Percentiles rank a stretch among this genome's conserved stretches.
These are phyloP conservation scores for Diacarnus erythraeanus DNA, from an alignment of 37 sponge, comb jelly and placozoan species.

Conservation along the genomic window DNA sequence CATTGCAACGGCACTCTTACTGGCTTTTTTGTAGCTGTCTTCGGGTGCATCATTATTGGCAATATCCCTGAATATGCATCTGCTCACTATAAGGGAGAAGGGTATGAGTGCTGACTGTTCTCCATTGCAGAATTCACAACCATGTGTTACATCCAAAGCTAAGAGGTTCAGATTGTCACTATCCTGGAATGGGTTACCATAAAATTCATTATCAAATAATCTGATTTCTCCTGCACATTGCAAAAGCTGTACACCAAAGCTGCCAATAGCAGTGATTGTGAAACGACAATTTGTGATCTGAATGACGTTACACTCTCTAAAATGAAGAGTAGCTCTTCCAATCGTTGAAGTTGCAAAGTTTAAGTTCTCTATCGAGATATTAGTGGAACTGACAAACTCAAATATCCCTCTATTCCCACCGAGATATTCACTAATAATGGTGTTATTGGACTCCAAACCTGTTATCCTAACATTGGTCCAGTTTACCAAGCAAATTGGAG, in stretches of 20 bases:
- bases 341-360: constrained; percentile 26
- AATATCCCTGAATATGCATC: not conserved
- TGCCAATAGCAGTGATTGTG: not conserved
- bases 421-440: not conserved
- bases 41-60: not conserved
- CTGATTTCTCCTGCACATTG: constrained; percentile 7
- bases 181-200: not conserved
- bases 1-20: constrained; percentile 7
- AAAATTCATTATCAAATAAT: constrained; percentile 12
- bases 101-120: not conserved
- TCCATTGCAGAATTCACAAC: not conserved
- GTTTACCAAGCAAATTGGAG: constrained; percentile 32
- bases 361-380: constrained; percentile 36
- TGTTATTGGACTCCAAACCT: constrained; percentile 5
- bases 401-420: constrained; percentile 33
- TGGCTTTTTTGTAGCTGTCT: constrained; percentile 18
- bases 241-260: constrained; percentile 17
- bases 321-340: constrained; percentile 15
- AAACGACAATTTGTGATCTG: constrained; percentile 13
- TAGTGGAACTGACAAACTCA: constrained; percentile 32
- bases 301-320: constrained; percentile 13
- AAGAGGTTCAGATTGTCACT: not conserved
- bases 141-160: constrained; percentile 10
- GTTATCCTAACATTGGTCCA: constrained; percentile 51
- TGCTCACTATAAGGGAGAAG: not conserved